A percentile compares a stretch with the other conserved stretches of the same genome.
Conservation (phyloP, 2,113 vertebrate genomes). For the Cyanoliseus patagonus region DNA sequence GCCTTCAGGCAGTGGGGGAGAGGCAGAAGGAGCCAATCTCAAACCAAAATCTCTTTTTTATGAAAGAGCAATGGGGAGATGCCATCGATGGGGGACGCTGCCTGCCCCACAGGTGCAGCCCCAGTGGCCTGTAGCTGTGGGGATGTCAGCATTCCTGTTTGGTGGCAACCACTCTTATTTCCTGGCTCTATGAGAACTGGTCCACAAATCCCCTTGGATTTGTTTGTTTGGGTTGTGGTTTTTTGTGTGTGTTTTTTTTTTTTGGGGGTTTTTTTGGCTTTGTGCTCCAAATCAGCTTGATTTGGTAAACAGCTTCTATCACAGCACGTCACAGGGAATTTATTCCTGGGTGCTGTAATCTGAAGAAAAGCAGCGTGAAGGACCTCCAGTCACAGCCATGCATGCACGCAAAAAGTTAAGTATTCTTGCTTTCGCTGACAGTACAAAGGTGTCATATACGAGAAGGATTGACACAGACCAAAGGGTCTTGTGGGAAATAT, state of each 20-base stretch:
- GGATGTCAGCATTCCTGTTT: neutral
- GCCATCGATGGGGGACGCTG: rapidly evolving
- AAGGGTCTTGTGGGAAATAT: conserved; percentile 91
- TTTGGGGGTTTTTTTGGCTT: neutral
- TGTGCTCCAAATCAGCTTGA: conserved; percentile 52
- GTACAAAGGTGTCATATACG: conserved; percentile 85
- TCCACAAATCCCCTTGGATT: conserved; percentile 2
- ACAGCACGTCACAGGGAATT: conserved; percentile 78
- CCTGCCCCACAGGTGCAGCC: neutral
- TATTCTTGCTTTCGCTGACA: conserved; percentile 84
- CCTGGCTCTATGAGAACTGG: neutral
- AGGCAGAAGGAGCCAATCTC: neutral
- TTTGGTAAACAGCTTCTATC: conserved; percentile 72
- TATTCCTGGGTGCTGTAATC: conserved; percentile 78
- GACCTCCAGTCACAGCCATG: conserved; percentile 70
- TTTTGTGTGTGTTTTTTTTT: neutral
- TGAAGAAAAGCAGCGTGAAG: conserved; percentile 78
- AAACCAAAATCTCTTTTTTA: neutral
- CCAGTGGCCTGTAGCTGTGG: neutral
- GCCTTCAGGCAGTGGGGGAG: neutral
- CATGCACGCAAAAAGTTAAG: conserved; percentile 71
- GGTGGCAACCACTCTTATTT: neutral
- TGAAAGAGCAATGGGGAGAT: neutral
- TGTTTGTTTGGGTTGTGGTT: neutral
- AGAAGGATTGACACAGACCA: conserved; percentile 89